Base-by-base conservation (phyloP, 2,888 invertebrate genomes). In the Pristionchus maxplancki region DNA sequence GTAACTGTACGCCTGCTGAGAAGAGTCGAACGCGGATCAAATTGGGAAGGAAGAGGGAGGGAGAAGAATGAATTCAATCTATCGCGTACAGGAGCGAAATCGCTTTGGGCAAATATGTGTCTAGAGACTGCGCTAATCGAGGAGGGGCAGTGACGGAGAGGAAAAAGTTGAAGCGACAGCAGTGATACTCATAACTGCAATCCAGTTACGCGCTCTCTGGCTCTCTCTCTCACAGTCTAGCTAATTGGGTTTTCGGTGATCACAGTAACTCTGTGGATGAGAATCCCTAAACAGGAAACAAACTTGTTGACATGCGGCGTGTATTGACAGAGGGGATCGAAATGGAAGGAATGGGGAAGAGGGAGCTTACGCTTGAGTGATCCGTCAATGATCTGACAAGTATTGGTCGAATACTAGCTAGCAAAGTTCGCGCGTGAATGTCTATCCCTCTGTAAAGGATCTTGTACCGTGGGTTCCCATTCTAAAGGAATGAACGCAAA, bases 101-200 rank as follows among this genome's bases (percentile, higher is more conserved):
- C 78, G 78, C 78, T 78, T 78, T 78, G 78, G 78, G 78, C 78
- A 78, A 78, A 78, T 78, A 78, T n/a, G n/a, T 20, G 34, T 4
- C 20, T 11, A 78, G 78, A 28, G 78, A 78, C 17, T 11, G 44
- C 4, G 28, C n/a, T 28, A 17, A 17, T 78, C 48, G 78, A 78
- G 78, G 44, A 78, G 78, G n/a, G 28, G 44, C 78, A 78, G 44
- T 48, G 78, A 78, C n/a, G 28, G 9, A 78, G 78, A 40, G 78
- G 24, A 28, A 78, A 78, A 44, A 78, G 78, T 78, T 78, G 78
- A 78, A 48, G 78, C 64, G 64, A 17, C 64, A 34, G 64, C 37
- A 40, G 37, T 78, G 78, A 44, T 78, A 78, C 78, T 78, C 78
- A 78, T 78, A 78, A 78, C 78, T 78, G 44, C 44, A 40, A 78